phyloP scores from a whole-genome alignment of 2,797 vertebrate genomes.

The Falco concolor region DNA sequence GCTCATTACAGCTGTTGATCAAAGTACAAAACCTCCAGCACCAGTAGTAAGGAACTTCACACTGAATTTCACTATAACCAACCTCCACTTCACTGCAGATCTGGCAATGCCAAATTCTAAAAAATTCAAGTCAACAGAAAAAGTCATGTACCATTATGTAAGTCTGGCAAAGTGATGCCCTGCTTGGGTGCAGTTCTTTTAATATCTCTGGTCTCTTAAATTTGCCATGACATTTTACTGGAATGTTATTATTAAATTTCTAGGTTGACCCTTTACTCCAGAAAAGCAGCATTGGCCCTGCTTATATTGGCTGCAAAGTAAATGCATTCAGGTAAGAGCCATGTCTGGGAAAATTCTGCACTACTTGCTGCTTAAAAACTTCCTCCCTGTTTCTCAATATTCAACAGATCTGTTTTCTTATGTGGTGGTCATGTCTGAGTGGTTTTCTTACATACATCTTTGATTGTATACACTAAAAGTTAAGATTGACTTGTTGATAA shows the following conservation, averaged over 20 bases:
- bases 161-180: neutral
- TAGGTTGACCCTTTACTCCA: conserved; percentile 54
- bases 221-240: neutral
- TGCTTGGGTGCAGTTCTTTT: neutral
- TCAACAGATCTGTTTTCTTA: neutral
- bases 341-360: neutral
- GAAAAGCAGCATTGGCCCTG: conserved; percentile 52
- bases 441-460: neutral
- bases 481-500: neutral
- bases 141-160: conserved; percentile 24
- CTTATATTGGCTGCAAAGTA: conserved; percentile 58
- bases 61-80: conserved; percentile 43
- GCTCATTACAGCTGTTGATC: neutral
- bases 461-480: neutral
- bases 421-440: accelerated
- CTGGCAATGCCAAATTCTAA: neutral
- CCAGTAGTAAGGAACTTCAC: conserved; percentile 20
- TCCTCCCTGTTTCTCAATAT: neutral
- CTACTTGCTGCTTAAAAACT: neutral
- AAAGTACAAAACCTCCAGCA: neutral
- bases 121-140: conserved; percentile 27
- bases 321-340: conserved; percentile 51
- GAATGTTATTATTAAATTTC: neutral
- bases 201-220: neutral
- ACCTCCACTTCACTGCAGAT: conserved; percentile 41